Evolutionary conservation across 2,113 vertebrate genomes (phyloP).

Genomic region (Cepphus grylle): DNA sequence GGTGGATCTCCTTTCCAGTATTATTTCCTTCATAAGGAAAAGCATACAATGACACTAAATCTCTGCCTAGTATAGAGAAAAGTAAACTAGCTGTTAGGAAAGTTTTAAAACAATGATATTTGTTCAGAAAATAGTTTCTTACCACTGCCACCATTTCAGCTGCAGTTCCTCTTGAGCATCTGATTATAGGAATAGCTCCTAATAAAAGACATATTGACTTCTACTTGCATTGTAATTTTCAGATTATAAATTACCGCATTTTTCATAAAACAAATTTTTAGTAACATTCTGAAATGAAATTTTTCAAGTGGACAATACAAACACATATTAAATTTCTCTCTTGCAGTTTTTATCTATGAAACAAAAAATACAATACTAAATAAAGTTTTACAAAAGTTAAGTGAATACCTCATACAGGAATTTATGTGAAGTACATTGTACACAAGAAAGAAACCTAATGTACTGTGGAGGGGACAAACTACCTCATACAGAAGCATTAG

Average conservation of each 20-base stretch:
- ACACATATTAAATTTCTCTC: neutral
- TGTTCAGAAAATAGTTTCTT: slow-evolving; percentile 66
- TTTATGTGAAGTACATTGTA: neutral
- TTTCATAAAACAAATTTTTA: neutral
- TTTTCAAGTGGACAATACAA: neutral
- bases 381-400: neutral
- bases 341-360: neutral
- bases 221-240: neutral
- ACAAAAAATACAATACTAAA: neutral
- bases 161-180: slow-evolving; percentile 95
- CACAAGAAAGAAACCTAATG: neutral
- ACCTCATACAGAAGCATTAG: neutral
- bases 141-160: slow-evolving; percentile 99
- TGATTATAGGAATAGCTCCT: slow-evolving; percentile 97
- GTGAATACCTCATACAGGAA: neutral
- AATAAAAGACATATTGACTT: slow-evolving; percentile 47
- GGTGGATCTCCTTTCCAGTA: neutral
- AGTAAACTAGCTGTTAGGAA: neutral
- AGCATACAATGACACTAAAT: neutral
- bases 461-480: neutral
- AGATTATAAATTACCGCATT: neutral
- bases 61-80: neutral
- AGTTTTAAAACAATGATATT: neutral
- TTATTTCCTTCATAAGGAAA: neutral
- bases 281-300: neutral